A percentile compares a stretch with the other conserved stretches of the same genome.
phyloP scores from a whole-genome alignment of 2,888 invertebrate genomes.

The Chymomyza procnemis region DNA sequence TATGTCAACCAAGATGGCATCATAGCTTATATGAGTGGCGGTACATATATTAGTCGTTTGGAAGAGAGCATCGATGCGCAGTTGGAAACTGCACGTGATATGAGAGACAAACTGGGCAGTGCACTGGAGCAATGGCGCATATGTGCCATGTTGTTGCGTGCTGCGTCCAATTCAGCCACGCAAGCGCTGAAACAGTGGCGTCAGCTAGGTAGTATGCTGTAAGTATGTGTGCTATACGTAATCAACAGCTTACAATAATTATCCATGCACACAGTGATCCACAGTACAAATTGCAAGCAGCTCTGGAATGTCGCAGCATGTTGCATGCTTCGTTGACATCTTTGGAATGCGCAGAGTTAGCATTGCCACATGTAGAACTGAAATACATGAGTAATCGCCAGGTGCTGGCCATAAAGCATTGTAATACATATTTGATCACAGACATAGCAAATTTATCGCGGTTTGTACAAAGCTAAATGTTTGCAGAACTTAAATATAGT shows the following conservation, averaged over 20 bases:
- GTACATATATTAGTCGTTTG: slow-evolving; percentile 75
- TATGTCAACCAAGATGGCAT: slow-evolving; percentile 77
- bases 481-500: not conserved
- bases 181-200: slow-evolving; percentile 74
- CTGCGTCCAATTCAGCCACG: slow-evolving; percentile 74
- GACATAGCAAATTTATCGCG: slow-evolving; percentile 75
- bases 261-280: slow-evolving; percentile 56
- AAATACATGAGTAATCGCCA: slow-evolving; percentile 76
- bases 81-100: slow-evolving; percentile 74
- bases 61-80: slow-evolving; percentile 76
- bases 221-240: slow-evolving; percentile 12
- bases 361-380: slow-evolving; percentile 77
- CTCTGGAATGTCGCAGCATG: slow-evolving; percentile 73
- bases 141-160: slow-evolving; percentile 74
- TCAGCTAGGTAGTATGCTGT: slow-evolving; percentile 64
- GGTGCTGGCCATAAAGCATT: slow-evolving; percentile 75
- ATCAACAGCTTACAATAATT: no score
- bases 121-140: slow-evolving; percentile 78
- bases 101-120: slow-evolving; percentile 77
- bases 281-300: slow-evolving; percentile 68
- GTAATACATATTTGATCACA: slow-evolving; percentile 76
- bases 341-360: slow-evolving; percentile 75
- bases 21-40: slow-evolving; percentile 77
- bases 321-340: slow-evolving; percentile 75
- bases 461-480: slow-evolving; percentile 41